Percentiles rank a stretch among this genome's conserved stretches.
Evolutionary conservation across 2,888 invertebrate genomes (phyloP).

Genomic region (Meghimatium bilineatum): DNA sequence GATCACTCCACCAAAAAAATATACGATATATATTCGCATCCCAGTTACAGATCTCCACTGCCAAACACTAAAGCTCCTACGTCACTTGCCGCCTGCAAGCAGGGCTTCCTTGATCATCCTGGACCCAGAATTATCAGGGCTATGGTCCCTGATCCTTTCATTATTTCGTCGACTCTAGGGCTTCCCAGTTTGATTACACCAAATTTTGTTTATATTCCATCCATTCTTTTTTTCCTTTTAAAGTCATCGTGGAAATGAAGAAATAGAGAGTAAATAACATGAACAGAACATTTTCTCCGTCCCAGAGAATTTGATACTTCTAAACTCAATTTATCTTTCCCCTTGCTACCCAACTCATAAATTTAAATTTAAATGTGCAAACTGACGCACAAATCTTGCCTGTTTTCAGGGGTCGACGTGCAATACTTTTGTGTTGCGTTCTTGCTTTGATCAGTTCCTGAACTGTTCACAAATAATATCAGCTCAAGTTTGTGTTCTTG

Average conservation of each 20-base stretch:
- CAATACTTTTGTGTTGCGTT: not conserved
- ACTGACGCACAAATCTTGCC: not conserved
- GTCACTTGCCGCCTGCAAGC: slow-evolving; percentile 2
- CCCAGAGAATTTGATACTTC: slow-evolving; percentile 14
- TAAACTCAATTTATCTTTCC: slow-evolving; percentile 16
- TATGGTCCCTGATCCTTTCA: slow-evolving; percentile 42
- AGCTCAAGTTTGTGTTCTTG: not conserved
- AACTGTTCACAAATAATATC: not conserved
- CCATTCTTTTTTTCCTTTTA: not conserved
- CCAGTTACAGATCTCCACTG: not conserved
- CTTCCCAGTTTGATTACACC: slow-evolving; percentile 43
- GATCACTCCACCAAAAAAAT: not conserved
- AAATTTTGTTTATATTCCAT: slow-evolving; percentile 46
- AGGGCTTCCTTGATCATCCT: slow-evolving; percentile 31
- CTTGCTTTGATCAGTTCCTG: not conserved
- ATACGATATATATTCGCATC: not conserved
- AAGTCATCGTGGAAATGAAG: not conserved
- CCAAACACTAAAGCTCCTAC: not conserved
- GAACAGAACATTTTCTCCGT: slow-evolving; percentile 17
- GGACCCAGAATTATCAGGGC: slow-evolving; percentile 22
- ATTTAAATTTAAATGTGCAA: slow-evolving; percentile 6
- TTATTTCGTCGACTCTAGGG: slow-evolving; percentile 41
- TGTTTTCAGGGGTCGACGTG: not conserved
- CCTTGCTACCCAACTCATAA: not conserved
- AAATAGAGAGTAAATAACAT: not conserved